A percentile compares a stretch with the other conserved stretches of the same genome.
phyloP scores from a whole-genome alignment of 1,140 invertebrate species.

The Palaemon carinicauda region DNA sequence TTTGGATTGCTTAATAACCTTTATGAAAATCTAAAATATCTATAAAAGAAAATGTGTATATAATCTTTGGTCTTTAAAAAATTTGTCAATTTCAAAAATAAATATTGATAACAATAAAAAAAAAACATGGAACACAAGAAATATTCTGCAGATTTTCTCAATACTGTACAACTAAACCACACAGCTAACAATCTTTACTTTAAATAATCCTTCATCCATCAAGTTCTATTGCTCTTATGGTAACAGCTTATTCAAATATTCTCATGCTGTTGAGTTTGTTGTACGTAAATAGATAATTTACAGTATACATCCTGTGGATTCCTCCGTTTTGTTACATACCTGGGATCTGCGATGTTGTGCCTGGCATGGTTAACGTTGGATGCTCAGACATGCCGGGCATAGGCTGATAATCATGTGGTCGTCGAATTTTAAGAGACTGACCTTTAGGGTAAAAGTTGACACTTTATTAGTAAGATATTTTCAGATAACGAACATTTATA shows the following conservation, averaged over 20 bases:
- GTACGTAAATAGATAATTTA: background rate
- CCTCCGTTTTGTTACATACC: conserved; percentile 13
- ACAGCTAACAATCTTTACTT: background rate
- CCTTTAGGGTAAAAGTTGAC: conserved; percentile 66
- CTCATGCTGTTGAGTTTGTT: background rate
- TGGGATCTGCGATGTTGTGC: conserved; percentile 64
- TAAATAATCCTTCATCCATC: no score
- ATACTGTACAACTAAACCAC: background rate
- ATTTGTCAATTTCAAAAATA: no score
- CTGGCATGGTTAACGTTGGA: conserved; percentile 83
- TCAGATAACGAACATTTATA: no score
- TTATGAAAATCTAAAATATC: no score
- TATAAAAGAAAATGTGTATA: no score
- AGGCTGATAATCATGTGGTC: conserved; percentile 99
- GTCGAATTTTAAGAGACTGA: conserved; percentile 97
- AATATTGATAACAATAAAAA: background rate
- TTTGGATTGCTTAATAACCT: background rate
- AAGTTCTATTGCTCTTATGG: no score
- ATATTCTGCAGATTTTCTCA: background rate
- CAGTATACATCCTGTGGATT: conserved; percentile 1
- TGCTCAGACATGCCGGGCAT: conserved; percentile 96
- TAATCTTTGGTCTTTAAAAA: no score
- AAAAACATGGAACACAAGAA: conserved; percentile 15
- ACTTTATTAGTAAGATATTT: no score
- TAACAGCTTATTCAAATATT: no score